Conservation (phyloP, 2,113 vertebrate species). For the Tragelaphus buxtoni region DNA sequence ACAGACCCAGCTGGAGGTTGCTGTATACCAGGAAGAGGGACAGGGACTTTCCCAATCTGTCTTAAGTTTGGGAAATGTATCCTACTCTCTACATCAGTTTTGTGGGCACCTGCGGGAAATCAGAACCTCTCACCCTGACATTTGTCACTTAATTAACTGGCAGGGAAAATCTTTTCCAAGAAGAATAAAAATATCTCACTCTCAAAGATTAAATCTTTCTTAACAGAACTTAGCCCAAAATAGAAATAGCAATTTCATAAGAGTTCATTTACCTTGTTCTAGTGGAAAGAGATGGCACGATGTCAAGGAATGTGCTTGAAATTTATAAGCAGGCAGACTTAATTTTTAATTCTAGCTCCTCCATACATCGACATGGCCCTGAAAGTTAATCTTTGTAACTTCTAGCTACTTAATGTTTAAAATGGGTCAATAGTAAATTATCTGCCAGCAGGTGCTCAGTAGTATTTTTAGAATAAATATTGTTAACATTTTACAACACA, state of each 20-base stretch:
- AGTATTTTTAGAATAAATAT: neutral
- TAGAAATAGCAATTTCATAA: constrained; percentile 27
- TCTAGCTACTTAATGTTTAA: neutral
- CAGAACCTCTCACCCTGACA: neutral
- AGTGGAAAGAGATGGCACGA: neutral
- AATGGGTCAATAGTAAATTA: neutral
- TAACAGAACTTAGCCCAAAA: neutral
- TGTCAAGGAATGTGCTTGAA: neutral
- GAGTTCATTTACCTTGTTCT: constrained; percentile 24
- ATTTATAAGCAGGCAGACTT: neutral
- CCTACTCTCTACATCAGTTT: neutral
- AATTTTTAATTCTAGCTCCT: neutral
- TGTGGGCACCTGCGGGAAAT: neutral
- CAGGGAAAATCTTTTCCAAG: neutral
- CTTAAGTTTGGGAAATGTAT: neutral
- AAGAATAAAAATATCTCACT: neutral
- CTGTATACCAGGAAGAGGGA: neutral
- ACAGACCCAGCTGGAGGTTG: neutral
- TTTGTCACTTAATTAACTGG: neutral
- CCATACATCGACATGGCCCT: neutral
- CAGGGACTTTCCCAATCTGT: neutral
- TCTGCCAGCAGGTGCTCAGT: neutral
- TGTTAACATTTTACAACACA: neutral
- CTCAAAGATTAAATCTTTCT: neutral
- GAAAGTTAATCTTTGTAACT: neutral